Base-by-base conservation (phyloP, 2,888 invertebrate genomes). In the Poecilus cupreus region DNA sequence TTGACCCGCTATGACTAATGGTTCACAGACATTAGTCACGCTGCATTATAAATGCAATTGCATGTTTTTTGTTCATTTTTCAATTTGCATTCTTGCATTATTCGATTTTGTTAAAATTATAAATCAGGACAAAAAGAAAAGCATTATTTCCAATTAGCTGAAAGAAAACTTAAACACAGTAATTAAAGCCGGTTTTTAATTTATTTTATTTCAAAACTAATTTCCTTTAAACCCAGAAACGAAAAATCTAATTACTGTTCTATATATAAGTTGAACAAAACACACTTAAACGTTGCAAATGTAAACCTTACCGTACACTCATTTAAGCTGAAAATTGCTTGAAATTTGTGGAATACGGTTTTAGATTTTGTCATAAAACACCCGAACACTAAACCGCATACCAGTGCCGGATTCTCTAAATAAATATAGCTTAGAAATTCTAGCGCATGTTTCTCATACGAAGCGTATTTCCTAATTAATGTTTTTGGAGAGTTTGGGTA, bases 11-110 rank as follows among this genome's bases (percentile, higher is more conserved):
- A 60, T 60, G 60, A 60, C 60, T 60, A 60, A 60, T 60, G 60
- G 60, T 60, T 60, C 13, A 13, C n/a, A 26, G 60, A n/a, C 26
- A 60, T 60, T 60, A 60, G 60, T 32, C 26, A 60, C 60, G 60
- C n/a, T 60, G 26, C 13, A 60, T 60, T 60, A 60, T 60, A 60
- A 60, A 60, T 60, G 60, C 60, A 60, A 60, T 60, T 60, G 60
- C 60, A 60, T 60, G 60, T 60, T 60, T 22, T 54, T 54, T 3
- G 13, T 54, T 54, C 54, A 13, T 22, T 54, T 60, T 60, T 54
- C 54, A 54, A 11, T 54, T 54, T 54, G 22, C 22, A 20, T 54
- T 54, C 54, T 20, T 54, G 6, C 22, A 20, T 10, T 54, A 54
- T 54, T 20, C 8, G 18, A 18, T 20, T 54, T 54, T 20, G 10